Conservation (phyloP, 2,888 invertebrate species). For the Drosophila meridiana region DNA sequence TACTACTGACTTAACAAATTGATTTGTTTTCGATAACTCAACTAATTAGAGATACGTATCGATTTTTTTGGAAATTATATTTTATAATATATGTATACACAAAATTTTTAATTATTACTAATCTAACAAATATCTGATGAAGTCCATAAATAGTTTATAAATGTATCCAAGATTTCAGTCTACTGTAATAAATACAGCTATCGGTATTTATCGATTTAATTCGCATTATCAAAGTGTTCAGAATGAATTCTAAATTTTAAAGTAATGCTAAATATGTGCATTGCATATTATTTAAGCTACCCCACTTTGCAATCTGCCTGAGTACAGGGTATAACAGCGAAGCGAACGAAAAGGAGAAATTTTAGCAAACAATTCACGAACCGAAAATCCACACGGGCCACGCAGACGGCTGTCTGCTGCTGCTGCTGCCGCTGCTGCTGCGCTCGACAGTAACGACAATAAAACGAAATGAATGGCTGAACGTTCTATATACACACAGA, state of each 20-base stretch:
- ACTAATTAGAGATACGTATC: too few relatives aligned
- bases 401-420: constrained; percentile 60
- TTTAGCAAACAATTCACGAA: constrained; percentile 60
- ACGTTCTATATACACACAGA: constrained; percentile 40
- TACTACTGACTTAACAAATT: too few relatives aligned
- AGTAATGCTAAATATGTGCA: neutral
- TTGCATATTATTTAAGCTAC: neutral
- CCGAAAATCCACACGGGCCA: constrained; percentile 57
- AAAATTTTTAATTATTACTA: too few relatives aligned
- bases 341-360: constrained; percentile 25
- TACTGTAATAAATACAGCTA: neutral
- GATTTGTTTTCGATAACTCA: too few relatives aligned
- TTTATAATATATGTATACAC: too few relatives aligned
- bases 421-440: constrained; percentile 35
- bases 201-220: neutral
- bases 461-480: constrained; percentile 73
- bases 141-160: too few relatives aligned
- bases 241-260: too few relatives aligned
- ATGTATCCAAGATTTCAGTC: neutral
- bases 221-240: neutral
- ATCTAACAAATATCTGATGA: too few relatives aligned
- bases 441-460: constrained; percentile 70
- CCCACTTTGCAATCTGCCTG: neutral
- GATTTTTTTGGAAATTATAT: too few relatives aligned
- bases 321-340: constrained; percentile 10